Conservation (phyloP, 2,113 vertebrate genomes). For the Danio rerio region DNA sequence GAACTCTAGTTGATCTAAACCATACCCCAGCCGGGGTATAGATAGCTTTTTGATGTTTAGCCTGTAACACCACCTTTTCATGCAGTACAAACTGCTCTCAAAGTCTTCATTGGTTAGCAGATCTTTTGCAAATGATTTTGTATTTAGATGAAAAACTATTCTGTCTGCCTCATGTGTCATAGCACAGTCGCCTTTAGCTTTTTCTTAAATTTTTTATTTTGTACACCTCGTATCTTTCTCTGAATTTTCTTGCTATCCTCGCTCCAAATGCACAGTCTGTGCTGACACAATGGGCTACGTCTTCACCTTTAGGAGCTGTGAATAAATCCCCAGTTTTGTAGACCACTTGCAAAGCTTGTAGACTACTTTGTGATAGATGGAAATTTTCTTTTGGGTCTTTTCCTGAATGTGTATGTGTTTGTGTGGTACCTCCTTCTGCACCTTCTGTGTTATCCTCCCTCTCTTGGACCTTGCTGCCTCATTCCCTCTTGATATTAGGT, state of each 20-base stretch:
- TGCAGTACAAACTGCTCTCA: too few relatives aligned
- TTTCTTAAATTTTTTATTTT: background rate
- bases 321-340: background rate
- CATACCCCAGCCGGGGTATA: too few relatives aligned
- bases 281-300: too few relatives aligned
- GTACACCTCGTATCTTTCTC: background rate
- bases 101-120: too few relatives aligned
- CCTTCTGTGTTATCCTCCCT: background rate
- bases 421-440: background rate
- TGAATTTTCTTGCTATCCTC: background rate
- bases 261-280: background rate
- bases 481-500: background rate
- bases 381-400: background rate
- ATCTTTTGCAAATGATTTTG: too few relatives aligned
- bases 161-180: background rate
- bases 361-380: background rate
- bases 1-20: too few relatives aligned
- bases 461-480: constrained; percentile 10
- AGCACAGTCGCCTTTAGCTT: background rate
- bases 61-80: too few relatives aligned
- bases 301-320: background rate
- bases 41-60: too few relatives aligned
- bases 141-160: too few relatives aligned
- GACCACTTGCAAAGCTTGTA: background rate
- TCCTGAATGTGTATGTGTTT: background rate